phyloP scores from a whole-genome alignment of 2,888 invertebrate species.

The Agonopterix alstromeriana region DNA sequence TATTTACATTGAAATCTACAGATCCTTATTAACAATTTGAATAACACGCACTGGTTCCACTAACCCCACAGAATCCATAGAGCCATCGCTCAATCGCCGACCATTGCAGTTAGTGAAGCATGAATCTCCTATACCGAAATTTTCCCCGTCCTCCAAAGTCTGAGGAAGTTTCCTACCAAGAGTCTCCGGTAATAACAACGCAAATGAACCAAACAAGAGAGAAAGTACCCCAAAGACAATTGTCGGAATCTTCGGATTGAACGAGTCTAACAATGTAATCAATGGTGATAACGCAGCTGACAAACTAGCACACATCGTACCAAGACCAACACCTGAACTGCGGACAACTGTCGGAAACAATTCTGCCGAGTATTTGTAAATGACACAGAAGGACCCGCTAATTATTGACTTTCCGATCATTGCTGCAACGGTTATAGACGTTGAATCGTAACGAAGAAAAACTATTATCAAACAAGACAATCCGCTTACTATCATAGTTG shows the following conservation, averaged over 20 bases:
- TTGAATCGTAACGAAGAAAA: constrained; percentile 80
- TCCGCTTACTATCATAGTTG: constrained; percentile 88
- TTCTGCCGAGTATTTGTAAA: constrained; percentile 92
- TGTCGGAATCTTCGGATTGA: constrained; percentile 87
- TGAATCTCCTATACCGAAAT: constrained; percentile 88
- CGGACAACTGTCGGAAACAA: constrained; percentile 90
- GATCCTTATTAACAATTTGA: too few relatives aligned
- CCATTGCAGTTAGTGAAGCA: constrained; percentile 82
- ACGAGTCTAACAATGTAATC: constrained; percentile 84
- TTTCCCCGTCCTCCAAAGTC: constrained; percentile 88
- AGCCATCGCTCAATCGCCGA: constrained; percentile 27
- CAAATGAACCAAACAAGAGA: constrained; percentile 82
- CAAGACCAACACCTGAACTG: constrained; percentile 89
- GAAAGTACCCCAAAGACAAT: constrained; percentile 86
- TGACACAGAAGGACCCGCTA: constrained; percentile 89
- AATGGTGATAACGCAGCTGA: constrained; percentile 89
- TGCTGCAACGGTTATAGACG: constrained; percentile 78
- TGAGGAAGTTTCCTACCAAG: constrained; percentile 88
- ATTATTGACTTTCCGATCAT: constrained; percentile 90
- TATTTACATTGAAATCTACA: too few relatives aligned
- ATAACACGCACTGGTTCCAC: too few relatives aligned
- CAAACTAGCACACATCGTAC: constrained; percentile 90
- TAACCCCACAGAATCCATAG: neutral
- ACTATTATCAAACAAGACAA: constrained; percentile 85
- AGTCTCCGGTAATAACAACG: constrained; percentile 88